These are phyloP conservation scores for Oriolus oriolus DNA, from an alignment of 2,113 vertebrate genomes.

Conservation along the genomic window DNA sequence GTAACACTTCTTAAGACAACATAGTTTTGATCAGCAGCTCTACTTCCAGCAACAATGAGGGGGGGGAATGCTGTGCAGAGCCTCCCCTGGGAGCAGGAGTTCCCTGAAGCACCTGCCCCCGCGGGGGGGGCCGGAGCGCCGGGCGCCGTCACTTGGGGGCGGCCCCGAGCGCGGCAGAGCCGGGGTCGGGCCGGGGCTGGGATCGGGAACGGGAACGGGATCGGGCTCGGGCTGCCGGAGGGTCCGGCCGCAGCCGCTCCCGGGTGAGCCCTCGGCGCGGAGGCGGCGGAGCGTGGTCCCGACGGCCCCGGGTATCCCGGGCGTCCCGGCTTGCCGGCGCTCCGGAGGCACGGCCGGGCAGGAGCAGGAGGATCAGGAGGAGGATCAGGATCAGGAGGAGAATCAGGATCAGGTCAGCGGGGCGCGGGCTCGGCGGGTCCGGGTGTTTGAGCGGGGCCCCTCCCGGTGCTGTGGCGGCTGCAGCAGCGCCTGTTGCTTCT, in stretches of 20 bases:
- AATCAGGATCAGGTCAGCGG: background rate
- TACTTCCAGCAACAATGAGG: background rate
- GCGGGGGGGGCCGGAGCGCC: background rate
- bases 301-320: background rate
- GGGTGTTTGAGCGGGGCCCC: background rate
- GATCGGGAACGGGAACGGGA: fast-evolving
- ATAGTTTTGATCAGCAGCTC: background rate
- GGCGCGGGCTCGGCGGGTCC: background rate
- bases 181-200: background rate
- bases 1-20: background rate
- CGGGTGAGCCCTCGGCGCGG: background rate
- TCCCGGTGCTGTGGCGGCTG: background rate
- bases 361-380: too few species aligned
- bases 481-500: background rate
- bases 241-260: background rate
- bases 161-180: background rate
- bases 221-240: background rate
- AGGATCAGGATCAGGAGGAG: background rate
- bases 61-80: fast-evolving
- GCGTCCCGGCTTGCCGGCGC: background rate
- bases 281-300: background rate
- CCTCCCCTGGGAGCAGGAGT: background rate
- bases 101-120: background rate
- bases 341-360: background rate
- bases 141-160: background rate